phyloP scores from a whole-genome alignment of 2,113 vertebrate species.

The Lates calcarifer region DNA sequence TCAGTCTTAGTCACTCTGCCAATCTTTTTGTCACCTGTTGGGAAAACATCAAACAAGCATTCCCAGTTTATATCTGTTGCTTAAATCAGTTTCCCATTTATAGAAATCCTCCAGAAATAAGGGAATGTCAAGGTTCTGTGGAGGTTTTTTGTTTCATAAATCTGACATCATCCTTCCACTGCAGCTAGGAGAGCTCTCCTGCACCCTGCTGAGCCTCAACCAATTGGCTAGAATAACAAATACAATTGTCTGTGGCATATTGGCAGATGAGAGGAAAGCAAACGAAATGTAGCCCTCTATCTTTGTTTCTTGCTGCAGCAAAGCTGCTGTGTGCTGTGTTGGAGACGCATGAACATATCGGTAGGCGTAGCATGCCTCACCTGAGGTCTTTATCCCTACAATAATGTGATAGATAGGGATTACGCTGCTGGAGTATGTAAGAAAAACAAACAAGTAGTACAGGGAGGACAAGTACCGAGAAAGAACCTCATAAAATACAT shows the following conservation, averaged over 20 bases:
- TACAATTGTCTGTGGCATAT: constrained; percentile 30
- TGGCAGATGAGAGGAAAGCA: constrained; percentile 34
- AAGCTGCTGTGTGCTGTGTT: constrained; percentile 5
- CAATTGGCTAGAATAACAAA: constrained; percentile 13
- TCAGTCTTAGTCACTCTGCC: neutral
- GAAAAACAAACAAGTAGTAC: constrained; percentile 25
- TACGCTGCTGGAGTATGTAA: constrained; percentile 8
- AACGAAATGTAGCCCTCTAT: constrained; percentile 42
- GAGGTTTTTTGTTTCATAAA: constrained; percentile 18
- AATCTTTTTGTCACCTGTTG: constrained; percentile 1
- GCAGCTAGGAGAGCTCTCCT: constrained; percentile 20
- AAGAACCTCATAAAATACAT: constrained; percentile 18
- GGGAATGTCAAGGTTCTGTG: neutral
- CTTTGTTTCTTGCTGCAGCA: neutral
- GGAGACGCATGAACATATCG: constrained; percentile 10
- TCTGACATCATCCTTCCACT: neutral
- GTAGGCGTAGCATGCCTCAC: neutral
- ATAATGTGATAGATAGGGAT: constrained; percentile 23
- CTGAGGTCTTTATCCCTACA: constrained; percentile 21
- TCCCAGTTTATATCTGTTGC: neutral
- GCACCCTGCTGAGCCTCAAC: neutral
- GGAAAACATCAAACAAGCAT: neutral
- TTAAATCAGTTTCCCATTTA: neutral
- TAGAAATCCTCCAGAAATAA: constrained; percentile 7
- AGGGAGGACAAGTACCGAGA: neutral